Evolutionary conservation across 2,888 invertebrate genomes (phyloP).

Genomic region (Drosophila longiperda): DNA sequence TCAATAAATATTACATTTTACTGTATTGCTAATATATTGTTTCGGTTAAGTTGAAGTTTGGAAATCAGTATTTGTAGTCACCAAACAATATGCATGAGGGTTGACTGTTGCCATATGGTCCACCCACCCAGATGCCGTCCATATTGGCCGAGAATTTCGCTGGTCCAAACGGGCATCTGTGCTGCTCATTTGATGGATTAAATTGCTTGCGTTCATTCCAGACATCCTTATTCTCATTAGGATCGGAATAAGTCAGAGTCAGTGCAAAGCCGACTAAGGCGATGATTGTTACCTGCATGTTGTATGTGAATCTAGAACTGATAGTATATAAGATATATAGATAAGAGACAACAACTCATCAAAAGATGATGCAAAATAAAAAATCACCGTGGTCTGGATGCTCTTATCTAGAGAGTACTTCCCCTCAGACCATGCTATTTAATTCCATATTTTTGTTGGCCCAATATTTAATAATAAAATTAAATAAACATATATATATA

Average conservation of each 20-base stretch:
- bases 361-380: background rate
- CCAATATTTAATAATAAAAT: background rate
- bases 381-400: background rate
- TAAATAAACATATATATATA: background rate
- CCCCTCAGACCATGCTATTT: constrained; percentile 21
- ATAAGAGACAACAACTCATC: background rate
- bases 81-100: constrained; percentile 60
- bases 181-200: constrained; percentile 31
- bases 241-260: constrained; percentile 28
- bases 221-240: background rate
- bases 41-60: background rate
- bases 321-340: constrained; percentile 31
- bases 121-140: constrained; percentile 79
- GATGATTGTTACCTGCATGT: constrained; percentile 39
- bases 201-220: constrained; percentile 18
- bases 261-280: constrained; percentile 25
- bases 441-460: no score
- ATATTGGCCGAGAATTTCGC: constrained; percentile 70
- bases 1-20: background rate
- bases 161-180: constrained; percentile 73
- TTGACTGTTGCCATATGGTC: constrained; percentile 76
- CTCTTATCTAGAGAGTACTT: constrained; percentile 37
- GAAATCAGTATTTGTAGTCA: constrained; percentile 53
- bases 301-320: constrained; percentile 16
- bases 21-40: background rate